Evolutionary conservation across 1,140 invertebrate genomes (phyloP), one percentile per base, ranked within the genome.

Genomic region (Bombus huntii): DNA sequence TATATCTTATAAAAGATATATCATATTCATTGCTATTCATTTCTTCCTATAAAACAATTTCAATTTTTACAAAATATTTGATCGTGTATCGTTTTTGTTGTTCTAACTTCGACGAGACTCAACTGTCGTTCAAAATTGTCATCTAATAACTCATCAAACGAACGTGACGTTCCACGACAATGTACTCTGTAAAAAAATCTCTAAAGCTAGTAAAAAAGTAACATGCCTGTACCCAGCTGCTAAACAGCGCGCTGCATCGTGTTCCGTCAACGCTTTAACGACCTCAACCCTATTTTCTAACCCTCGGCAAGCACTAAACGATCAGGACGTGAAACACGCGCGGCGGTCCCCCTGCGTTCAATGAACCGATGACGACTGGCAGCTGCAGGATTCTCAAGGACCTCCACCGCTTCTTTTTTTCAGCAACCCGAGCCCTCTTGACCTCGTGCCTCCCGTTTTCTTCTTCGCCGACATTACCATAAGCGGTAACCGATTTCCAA

Each of bases 381-480:
- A 90, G 89, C 88, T 90, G 89, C 86, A 90, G 83, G 79, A 90
- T 86, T 90, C 82, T 88, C 89, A 88, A 90, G 82, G 89, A 90
- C 89, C 76, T 81, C 81, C 81, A 37, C 62, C 62, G 57, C 79
- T n/a, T 66, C 68, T 42, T 57, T 47, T 79, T 71, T 82, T 31
- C 47, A 72, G 2, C 34, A 10, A 34, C 53, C 57, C 74, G 88
- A 81, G 53, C 82, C 88, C 89, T 85, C 82, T 90, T 87, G 84
- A 90, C 87, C 88, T 83, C 82, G 73, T 86, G 86, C 59, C 72
- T 80, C 76, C 57, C 53, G 76, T 85, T 80, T 84, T 74, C 83
- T 85, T 81, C 42, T 66, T 59, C 78, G 34, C 59, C 70, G 42
- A 34, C 59, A 74, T 81, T 68, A 65, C 72, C 80, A 83, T 81